Evolutionary conservation across 2,113 vertebrate genomes (phyloP).

Genomic region (Spizaetus ornatus): DNA sequence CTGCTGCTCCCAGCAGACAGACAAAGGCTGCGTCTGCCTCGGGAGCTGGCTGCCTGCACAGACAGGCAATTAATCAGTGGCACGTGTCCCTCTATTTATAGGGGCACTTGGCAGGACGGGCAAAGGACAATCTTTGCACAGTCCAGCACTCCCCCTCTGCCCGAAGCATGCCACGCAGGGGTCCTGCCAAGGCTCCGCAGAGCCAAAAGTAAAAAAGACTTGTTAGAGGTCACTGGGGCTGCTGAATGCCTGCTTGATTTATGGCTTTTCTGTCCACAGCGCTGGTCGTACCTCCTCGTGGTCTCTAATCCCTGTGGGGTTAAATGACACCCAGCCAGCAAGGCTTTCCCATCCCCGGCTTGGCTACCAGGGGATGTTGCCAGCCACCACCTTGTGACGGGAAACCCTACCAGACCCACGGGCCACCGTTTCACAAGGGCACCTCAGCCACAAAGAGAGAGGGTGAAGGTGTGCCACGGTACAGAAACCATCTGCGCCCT

Average conservation of each 20-base stretch:
- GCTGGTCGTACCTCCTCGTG: accelerated
- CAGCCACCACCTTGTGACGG: neutral
- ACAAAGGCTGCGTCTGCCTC: neutral
- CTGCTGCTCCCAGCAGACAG: neutral
- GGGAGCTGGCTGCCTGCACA: neutral
- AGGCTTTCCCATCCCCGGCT: neutral
- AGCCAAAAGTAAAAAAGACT: neutral
- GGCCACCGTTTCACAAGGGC: neutral
- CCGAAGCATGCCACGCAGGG: accelerated
- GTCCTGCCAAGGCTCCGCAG: neutral
- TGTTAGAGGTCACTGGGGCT: neutral
- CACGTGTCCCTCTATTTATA: conserved; percentile 1
- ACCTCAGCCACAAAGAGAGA: neutral
- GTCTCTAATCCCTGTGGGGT: neutral
- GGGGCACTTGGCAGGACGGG: neutral
- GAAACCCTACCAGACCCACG: neutral
- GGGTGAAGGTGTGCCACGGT: neutral
- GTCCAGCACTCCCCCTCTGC: neutral
- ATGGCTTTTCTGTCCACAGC: accelerated
- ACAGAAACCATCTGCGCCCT: neutral
- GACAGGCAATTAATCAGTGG: neutral
- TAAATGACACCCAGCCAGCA: neutral
- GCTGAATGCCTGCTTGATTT: neutral
- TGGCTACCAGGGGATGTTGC: neutral
- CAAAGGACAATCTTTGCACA: neutral